Evolutionary conservation across 2,797 vertebrate species (phyloP).

Genomic region (Sphenopsis melanotis): DNA sequence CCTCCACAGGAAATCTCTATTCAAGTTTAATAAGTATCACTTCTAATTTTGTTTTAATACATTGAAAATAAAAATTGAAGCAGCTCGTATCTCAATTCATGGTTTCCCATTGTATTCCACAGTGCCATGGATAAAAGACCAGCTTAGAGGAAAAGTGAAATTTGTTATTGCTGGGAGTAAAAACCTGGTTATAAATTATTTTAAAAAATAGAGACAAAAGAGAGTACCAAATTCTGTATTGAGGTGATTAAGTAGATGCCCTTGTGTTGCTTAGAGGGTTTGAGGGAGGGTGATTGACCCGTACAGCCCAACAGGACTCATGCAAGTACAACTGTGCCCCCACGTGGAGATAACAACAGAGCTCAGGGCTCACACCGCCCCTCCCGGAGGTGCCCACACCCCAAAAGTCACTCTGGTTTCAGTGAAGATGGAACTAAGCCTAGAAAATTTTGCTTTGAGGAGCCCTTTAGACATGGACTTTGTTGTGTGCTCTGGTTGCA

Average conservation of each 20-base stretch:
- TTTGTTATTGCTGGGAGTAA: not conserved
- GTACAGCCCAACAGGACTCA: not conserved
- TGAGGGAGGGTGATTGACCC: not conserved
- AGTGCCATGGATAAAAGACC: not conserved
- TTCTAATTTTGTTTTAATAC: not conserved
- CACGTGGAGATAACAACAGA: slow-evolving; percentile 17
- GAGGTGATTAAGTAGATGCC: not conserved
- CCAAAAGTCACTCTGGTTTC: not conserved
- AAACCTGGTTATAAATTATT: not conserved
- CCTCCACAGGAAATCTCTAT: not conserved
- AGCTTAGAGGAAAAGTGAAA: not conserved
- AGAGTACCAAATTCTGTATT: not conserved
- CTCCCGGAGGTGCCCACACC: not conserved
- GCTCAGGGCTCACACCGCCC: not conserved
- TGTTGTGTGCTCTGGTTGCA: not conserved
- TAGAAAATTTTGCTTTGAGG: not conserved
- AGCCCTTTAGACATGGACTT: not conserved
- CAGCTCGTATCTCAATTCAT: not conserved
- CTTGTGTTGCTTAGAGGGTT: not conserved
- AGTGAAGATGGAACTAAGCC: not conserved
- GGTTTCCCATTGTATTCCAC: not conserved
- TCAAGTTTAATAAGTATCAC: not conserved
- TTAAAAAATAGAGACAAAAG: not conserved
- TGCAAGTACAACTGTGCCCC: slow-evolving; percentile 55
- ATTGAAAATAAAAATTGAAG: not conserved